These are phyloP conservation scores for Abramis brama DNA, from an alignment of 2,113 vertebrate species.

Conservation along the genomic window DNA sequence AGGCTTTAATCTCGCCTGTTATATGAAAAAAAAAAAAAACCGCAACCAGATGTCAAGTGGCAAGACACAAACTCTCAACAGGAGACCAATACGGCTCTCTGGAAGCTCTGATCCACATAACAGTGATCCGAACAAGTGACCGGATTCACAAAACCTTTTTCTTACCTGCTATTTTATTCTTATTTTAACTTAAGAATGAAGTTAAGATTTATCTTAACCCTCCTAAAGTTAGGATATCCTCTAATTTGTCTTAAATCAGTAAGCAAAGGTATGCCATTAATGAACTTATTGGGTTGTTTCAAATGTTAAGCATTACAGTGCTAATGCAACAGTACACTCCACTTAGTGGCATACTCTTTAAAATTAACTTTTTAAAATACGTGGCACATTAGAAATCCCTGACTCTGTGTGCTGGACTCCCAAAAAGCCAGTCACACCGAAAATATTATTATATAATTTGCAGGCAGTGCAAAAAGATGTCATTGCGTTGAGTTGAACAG, in stretches of 20 bases:
- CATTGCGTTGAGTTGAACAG: not conserved
- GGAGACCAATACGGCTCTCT: not conserved
- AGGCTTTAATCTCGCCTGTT: slow-evolving; percentile 1
- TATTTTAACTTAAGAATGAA: not conserved
- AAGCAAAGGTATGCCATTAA: too few relatives aligned
- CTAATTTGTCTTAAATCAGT: too few relatives aligned
- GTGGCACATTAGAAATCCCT: too few relatives aligned
- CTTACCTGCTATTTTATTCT: not conserved
- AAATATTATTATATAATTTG: too few relatives aligned
- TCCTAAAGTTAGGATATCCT: too few relatives aligned
- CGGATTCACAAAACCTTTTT: not conserved
- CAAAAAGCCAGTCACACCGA: too few relatives aligned
- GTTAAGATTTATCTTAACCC: too few relatives aligned
- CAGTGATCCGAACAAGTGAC: not conserved
- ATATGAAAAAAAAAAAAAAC: not conserved
- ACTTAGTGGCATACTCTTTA: not conserved
- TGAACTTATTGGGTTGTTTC: too few relatives aligned
- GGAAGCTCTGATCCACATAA: not conserved
- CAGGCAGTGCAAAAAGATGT: not conserved
- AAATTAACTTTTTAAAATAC: not conserved
- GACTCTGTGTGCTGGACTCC: too few relatives aligned
- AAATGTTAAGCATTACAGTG: too few relatives aligned
- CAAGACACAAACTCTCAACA: not conserved
- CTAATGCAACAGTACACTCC: not conserved
- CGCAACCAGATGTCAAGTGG: slow-evolving; percentile 2